phyloP scores from a whole-genome alignment of 2,797 vertebrate genomes.

The Galago senegalensis region DNA sequence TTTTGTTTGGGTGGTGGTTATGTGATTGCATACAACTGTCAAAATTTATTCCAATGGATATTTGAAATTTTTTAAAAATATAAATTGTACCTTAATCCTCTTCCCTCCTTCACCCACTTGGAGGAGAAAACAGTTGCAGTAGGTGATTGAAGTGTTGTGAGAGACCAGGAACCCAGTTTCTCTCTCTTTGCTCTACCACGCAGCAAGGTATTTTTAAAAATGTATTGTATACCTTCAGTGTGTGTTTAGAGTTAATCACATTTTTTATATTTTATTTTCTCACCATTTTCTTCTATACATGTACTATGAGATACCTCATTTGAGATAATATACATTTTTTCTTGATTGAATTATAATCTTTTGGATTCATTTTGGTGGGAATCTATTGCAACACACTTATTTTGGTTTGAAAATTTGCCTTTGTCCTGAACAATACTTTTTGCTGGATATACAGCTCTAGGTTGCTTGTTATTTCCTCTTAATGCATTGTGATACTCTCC shows the following conservation, averaged over 20 bases:
- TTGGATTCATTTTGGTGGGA: slow-evolving; percentile 8
- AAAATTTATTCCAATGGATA: background rate
- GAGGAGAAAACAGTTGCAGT: background rate
- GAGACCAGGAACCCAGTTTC: background rate
- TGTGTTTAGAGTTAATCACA: background rate
- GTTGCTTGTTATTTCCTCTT: background rate
- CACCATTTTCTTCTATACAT: background rate
- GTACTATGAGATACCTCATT: background rate
- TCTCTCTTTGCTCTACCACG: background rate
- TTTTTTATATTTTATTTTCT: background rate
- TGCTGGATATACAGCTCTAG: background rate
- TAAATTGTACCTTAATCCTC: background rate
- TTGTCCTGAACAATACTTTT: slow-evolving; percentile 6
- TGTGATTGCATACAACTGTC: background rate
- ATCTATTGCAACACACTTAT: background rate
- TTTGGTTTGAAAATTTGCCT: background rate
- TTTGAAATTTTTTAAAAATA: slow-evolving; percentile 16
- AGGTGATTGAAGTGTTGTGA: background rate
- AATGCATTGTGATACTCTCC: background rate
- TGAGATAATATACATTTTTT: background rate
- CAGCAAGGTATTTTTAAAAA: background rate
- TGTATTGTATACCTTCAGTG: background rate
- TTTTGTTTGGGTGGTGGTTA: background rate
- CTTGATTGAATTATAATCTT: background rate
- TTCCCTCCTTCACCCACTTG: background rate